phyloP scores from a whole-genome alignment of 2,797 vertebrate species.

The Lutjanus argentimaculatus region DNA sequence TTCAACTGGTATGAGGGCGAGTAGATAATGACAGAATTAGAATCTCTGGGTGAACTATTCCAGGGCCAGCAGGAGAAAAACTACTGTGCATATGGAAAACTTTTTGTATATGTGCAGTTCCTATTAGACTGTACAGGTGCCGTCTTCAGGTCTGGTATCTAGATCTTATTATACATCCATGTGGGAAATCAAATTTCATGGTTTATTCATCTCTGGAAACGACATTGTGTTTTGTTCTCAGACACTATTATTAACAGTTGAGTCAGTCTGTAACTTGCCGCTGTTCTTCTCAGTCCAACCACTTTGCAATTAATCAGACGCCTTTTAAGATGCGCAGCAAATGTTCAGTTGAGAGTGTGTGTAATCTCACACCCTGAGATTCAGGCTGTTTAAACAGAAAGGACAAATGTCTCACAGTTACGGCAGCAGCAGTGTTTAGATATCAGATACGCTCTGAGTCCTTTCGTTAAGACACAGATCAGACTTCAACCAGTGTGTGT shows the following conservation, averaged over 20 bases:
- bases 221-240: slow-evolving; percentile 38
- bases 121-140: no score
- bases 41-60: no score
- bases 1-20: no score
- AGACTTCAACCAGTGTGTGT: slow-evolving; percentile 28
- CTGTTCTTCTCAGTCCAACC: slow-evolving; percentile 32
- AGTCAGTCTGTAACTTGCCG: slow-evolving; percentile 35
- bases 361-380: slow-evolving; percentile 47
- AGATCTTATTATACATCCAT: no score
- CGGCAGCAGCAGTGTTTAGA: slow-evolving; percentile 35
- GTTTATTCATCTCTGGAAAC: slow-evolving; percentile 29
- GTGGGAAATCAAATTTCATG: not conserved
- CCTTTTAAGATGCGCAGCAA: slow-evolving; percentile 42
- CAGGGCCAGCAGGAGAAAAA: no score
- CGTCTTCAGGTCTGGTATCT: no score
- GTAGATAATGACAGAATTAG: no score
- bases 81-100: no score
- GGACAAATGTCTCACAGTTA: slow-evolving; percentile 33
- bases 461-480: slow-evolving; percentile 43
- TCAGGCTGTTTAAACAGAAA: slow-evolving; percentile 42
- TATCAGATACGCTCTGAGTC: slow-evolving; percentile 35
- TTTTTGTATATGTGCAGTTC: no score
- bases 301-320: slow-evolving; percentile 49
- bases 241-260: slow-evolving; percentile 51
- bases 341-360: slow-evolving; percentile 28